Percentiles rank a stretch among this genome's conserved stretches.
These are phyloP conservation scores for Myripristis jacobus DNA, from an alignment of 2,797 vertebrate genomes.

Conservation along the genomic window DNA sequence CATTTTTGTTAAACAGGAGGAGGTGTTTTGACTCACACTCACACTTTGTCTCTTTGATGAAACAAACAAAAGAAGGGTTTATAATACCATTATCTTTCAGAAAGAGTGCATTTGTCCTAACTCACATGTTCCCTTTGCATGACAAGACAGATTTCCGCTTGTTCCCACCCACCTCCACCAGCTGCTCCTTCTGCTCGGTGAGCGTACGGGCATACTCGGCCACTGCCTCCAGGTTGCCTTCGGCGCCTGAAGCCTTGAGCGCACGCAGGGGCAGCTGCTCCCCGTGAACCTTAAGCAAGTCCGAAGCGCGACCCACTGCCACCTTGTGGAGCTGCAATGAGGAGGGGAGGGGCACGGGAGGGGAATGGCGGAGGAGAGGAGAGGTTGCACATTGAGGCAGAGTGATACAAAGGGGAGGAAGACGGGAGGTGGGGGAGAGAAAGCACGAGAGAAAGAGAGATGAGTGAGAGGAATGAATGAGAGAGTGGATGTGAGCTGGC, in stretches of 20 bases:
- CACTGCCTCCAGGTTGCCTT: constrained; percentile 95
- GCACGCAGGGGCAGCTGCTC: constrained; percentile 93
- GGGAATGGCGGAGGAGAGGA: neutral
- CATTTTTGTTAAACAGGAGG: too few species aligned
- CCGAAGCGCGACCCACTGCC: constrained; percentile 88
- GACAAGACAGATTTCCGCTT: neutral
- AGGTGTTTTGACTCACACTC: too few species aligned
- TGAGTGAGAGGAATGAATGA: constrained; percentile 21
- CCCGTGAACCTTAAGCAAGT: constrained; percentile 90
- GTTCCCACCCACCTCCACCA: constrained; percentile 89
- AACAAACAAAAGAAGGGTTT: neutral
- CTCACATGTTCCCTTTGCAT: too few species aligned
- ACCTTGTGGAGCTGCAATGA: constrained; percentile 89
- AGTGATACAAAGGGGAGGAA: neutral
- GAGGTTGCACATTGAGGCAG: constrained; percentile 24
- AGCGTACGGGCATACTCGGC: constrained; percentile 92
- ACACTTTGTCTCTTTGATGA: neutral
- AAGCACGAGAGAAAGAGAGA: neutral
- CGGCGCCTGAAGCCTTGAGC: constrained; percentile 90
- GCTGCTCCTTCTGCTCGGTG: constrained; percentile 96
- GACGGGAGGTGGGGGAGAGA: neutral
- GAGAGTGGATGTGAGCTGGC: constrained; percentile 5
- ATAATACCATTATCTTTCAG: neutral
- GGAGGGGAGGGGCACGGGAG: neutral
- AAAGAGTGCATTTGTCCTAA: neutral